Evolutionary conservation across 2,797 vertebrate species (phyloP), one percentile per base, ranked within the genome.

Genomic region (Cirrhinus mrigala): DNA sequence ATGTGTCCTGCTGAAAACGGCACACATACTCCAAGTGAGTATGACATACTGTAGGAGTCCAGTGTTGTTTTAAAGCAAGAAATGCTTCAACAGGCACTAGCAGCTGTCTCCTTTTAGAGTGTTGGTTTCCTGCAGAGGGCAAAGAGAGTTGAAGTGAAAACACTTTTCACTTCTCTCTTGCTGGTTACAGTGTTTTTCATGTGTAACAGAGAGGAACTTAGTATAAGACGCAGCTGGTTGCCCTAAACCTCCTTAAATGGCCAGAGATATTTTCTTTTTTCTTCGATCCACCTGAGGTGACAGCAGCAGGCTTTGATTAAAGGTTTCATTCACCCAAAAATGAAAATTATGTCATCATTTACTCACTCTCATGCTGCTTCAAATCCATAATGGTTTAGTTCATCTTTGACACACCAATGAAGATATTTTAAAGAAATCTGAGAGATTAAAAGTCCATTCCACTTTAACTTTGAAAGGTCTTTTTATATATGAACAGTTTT

Each of bases 1-100:
- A 86, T 37, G 58, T 71, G 62, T 77, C 78, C 85, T 64, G 66
- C 73, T 70, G 56, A 88, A 86, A 86, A 82, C 22, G 44, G 84
- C 81, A 87, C 73, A 85, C 79, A 68, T 58, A 40, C 69, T 84
- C 73, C 29, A 76, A 60, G n/a, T 33, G 16, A 50, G 14, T 48
- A 54, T 44, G 8, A 60, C 85, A 69, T 12, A 5, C 40, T 50
- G 18, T 7, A n/a, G 52, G 64, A 52, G 70, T 74, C 1, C 12
- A 68, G 10, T 33, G 33, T 79, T 15, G 64, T 86, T 86, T 81
- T 8, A 52, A 74, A 75, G 27, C 12, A 33, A 50, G 56, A 64
- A 50, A 52, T 48, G 46, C 71, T 40, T 64, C 46, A 62, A 52
- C 46, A 14, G 33, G 40, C 56, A 50, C 27, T n/a, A 52, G 11